Base-by-base conservation (phyloP, 2,888 invertebrate species). In the Anarsia innoxiella region DNA sequence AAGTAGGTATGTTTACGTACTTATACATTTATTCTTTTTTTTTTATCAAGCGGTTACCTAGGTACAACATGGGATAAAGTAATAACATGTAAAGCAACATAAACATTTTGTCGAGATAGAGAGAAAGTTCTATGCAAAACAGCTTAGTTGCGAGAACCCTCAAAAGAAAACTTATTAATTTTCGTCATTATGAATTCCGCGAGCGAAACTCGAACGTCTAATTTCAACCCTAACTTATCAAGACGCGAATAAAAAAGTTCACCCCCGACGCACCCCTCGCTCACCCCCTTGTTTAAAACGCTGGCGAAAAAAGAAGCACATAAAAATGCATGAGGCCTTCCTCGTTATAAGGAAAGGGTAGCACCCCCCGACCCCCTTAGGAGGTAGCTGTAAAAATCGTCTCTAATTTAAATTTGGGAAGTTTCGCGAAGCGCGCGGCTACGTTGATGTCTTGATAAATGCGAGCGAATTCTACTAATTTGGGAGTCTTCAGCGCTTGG, bases 301-400 rank as follows among this genome's bases (percentile, higher is more conserved):
- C 83, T 76, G 79, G 65, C 84, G 83, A 86, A 86, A 86, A 86
- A 86, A 85, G 86, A 83, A 85, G 86, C 84, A 86, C 86, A 86
- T 86, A 86, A 86, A 86, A 86, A 86, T 86, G 86, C 86, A 86
- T 86, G 86, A 86, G 86, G 85, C 85, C 84, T 82, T 85, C 85
- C 84, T 86, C 84, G 86, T 85, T 84, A 85, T 83, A 84, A 85
- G 85, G 83, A 85, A 85, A 85, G 85, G 86, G 85, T 82, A 86
- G 79, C 73, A 60, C 53, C 71, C 77, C 79, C 73, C 59, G 51
- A 49, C 56, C 67, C 69, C 68, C 67, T 56, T 45, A 73, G 80
- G 82, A 76, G 83, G 83, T 77, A 76, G 84, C 82, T 83, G 84
- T 82, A 84, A 83, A 84, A 84, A 84, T 84, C 83, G 84, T 84